Evolutionary conservation across 1,140 invertebrate species (phyloP).

Genomic region (Hylaeus anthracinus): DNA sequence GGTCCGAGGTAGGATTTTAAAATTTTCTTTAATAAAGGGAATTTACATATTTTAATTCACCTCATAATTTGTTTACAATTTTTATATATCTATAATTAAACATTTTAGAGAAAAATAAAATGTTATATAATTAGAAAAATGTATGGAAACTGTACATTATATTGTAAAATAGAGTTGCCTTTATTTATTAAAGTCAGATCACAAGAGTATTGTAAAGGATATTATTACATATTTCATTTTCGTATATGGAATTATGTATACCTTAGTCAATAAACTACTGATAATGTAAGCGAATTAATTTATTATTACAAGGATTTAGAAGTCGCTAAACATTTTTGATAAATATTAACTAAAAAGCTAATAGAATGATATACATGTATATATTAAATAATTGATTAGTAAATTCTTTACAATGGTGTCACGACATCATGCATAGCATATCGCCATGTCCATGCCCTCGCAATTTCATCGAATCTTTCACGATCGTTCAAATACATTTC

Average conservation of each 20-base stretch:
- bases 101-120: neutral
- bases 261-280: neutral
- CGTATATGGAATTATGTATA: neutral
- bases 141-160: neutral
- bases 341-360: constrained; percentile 2
- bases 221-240: neutral
- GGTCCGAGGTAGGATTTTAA: too few relatives aligned
- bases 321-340: neutral
- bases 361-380: neutral
- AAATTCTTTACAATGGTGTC: constrained; percentile 74
- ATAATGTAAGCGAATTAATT: neutral
- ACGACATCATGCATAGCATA: constrained; percentile 95
- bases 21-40: too few relatives aligned
- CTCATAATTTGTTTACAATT: too few relatives aligned
- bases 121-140: neutral
- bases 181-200: neutral
- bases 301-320: neutral
- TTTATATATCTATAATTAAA: too few relatives aligned
- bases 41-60: too few relatives aligned
- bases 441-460: constrained; percentile 94
- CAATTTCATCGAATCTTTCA: constrained; percentile 89
- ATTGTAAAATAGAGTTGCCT: too few relatives aligned
- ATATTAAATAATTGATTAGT: constrained; percentile 23
- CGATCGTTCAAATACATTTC: constrained; percentile 90
- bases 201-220: neutral